Evolutionary conservation across 2,888 invertebrate species (phyloP).

Genomic region (Oscheius sp.): DNA sequence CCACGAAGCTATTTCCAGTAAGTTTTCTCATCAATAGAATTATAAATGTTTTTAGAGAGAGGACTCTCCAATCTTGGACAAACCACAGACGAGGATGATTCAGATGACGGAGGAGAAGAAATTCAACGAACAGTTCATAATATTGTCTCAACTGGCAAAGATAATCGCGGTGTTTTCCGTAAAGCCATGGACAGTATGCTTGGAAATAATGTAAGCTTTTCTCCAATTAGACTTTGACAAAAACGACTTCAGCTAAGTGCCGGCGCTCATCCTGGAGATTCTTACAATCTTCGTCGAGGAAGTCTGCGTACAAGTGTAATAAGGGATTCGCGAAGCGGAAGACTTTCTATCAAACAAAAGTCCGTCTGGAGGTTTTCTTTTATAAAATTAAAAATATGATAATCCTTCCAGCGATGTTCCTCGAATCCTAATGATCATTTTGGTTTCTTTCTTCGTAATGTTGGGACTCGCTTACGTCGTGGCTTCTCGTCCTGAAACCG

Average conservation of each 20-base stretch:
- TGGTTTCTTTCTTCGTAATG: constrained; percentile 40
- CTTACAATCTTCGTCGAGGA: constrained; percentile 50
- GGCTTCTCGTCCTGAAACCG: constrained; percentile 37
- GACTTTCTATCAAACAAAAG: constrained; percentile 37
- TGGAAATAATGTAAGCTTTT: constrained; percentile 34
- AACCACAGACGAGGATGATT: constrained; percentile 41
- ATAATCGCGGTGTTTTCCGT: constrained; percentile 28
- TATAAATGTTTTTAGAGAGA: not conserved
- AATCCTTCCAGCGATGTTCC: constrained; percentile 34
- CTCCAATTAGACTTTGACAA: not conserved
- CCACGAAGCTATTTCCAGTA: not conserved
- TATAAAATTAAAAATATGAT: not conserved
- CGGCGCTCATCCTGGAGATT: constrained; percentile 34
- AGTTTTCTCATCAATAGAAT: not conserved
- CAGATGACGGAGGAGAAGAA: constrained; percentile 38
- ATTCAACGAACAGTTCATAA: constrained; percentile 37
- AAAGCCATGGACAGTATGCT: constrained; percentile 44
- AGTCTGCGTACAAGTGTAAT: constrained; percentile 35
- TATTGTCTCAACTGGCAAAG: not conserved
- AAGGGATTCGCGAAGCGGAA: constrained; percentile 40
- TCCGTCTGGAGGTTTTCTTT: constrained; percentile 31
- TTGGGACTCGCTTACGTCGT: constrained; percentile 46
- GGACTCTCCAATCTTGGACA: constrained; percentile 27
- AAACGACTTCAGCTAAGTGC: constrained; percentile 40
- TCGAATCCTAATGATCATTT: constrained; percentile 34